Evolutionary conservation across 2,888 invertebrate genomes (phyloP).

Genomic region (Onchidella celtica): DNA sequence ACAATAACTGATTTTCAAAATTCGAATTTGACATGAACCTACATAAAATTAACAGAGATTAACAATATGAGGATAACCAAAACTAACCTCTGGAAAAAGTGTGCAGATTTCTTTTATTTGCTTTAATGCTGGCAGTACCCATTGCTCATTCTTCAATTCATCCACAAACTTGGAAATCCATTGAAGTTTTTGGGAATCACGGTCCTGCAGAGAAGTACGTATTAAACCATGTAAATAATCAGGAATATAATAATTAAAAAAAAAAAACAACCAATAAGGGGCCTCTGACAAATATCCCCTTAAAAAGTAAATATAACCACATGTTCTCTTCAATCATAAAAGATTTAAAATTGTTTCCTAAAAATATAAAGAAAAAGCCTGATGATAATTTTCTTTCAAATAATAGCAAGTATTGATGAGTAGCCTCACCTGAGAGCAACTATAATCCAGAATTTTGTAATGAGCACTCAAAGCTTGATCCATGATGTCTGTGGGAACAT

Average conservation of each 20-base stretch:
- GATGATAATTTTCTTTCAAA: too few species aligned
- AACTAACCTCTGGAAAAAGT: slow-evolving; percentile 87
- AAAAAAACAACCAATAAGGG: too few species aligned
- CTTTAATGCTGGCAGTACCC: slow-evolving; percentile 96
- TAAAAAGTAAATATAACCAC: too few species aligned
- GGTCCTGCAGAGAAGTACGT: slow-evolving; percentile 83
- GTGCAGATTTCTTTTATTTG: slow-evolving; percentile 97
- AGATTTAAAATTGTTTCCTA: too few species aligned
- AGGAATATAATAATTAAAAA: too few species aligned
- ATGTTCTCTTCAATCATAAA: too few species aligned
- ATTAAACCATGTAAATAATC: background rate
- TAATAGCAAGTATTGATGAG: background rate
- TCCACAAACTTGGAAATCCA: slow-evolving; percentile 98
- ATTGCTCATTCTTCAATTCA: slow-evolving; percentile 88
- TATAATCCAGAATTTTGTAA: slow-evolving; percentile 98
- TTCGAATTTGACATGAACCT: too few species aligned
- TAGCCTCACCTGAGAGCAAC: slow-evolving; percentile 89
- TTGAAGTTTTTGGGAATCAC: slow-evolving; percentile 96
- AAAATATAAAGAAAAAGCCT: too few species aligned
- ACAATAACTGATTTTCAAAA: too few species aligned
- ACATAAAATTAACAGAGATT: too few species aligned
- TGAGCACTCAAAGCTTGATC: slow-evolving; percentile 97
- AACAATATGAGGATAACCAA: too few species aligned
- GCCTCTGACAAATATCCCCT: too few species aligned
- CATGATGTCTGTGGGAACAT: slow-evolving; percentile 97